Percentiles rank a stretch among this genome's conserved stretches.
phyloP scores from a whole-genome alignment of 2,113 vertebrate genomes.

The Corythornis cristatus region DNA sequence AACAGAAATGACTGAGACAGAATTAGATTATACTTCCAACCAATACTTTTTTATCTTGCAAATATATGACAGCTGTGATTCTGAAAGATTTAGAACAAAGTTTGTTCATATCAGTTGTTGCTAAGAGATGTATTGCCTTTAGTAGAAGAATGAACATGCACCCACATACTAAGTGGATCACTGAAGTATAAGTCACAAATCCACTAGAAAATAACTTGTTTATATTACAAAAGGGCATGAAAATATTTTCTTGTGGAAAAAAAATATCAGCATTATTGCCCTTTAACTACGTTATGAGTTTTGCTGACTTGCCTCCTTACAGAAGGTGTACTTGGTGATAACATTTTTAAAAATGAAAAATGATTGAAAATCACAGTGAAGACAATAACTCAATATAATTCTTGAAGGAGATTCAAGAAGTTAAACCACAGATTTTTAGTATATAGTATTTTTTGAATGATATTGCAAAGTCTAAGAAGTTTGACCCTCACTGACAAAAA shows the following conservation, averaged over 20 bases:
- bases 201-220: neutral
- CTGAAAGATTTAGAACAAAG: slow-evolving; percentile 35
- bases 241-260: neutral
- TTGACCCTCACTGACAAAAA: neutral
- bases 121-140: slow-evolving; percentile 55
- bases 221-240: neutral
- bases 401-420: neutral
- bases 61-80: slow-evolving; percentile 48
- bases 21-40: slow-evolving; percentile 57
- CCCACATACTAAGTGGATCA: neutral
- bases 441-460: neutral
- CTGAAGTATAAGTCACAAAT: neutral
- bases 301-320: neutral
- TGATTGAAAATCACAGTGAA: neutral
- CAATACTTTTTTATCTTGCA: slow-evolving; percentile 42
- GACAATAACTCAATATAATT: neutral
- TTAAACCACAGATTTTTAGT: neutral
- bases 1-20: slow-evolving; percentile 52
- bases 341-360: neutral
- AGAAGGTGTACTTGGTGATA: neutral
- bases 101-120: slow-evolving; percentile 64
- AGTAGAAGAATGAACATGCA: slow-evolving; percentile 16
- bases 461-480: neutral
- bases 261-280: neutral
- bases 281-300: neutral